Evolutionary conservation across 2,797 vertebrate species (phyloP), one percentile per base, ranked within the genome.

Genomic region (Thaleichthys pacificus): DNA sequence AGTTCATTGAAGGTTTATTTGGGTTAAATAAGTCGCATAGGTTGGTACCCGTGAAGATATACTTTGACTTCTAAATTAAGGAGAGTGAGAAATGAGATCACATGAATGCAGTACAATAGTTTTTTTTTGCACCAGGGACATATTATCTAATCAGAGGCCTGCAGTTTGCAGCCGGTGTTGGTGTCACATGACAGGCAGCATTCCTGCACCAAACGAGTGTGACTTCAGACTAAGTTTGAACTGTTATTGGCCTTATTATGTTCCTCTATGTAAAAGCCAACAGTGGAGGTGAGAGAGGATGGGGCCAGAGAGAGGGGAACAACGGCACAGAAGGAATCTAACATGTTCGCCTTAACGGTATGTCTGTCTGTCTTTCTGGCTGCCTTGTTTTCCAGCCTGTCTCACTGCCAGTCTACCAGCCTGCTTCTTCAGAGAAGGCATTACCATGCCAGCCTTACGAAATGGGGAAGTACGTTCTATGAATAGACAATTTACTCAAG

Each of bases 381-480:
- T 35, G 32, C 32, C 32, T 35, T 35, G 32, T 35, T 35, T 35
- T 35, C 6, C 32, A 35, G 32, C 32, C 32, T 35, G 32, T 35
- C 32, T 7, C 4, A 24, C 24, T 24, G 24, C 24, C 24, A 24
- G 24, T 35, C 4, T 5, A 7, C 32, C 4, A 35, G 32, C 5
- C 32, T 35, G 32, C 32, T 5, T 35, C 32, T 35, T 35, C 32
- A 63, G 60, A 63, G 4, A 47, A 8, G 6, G 60, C 12, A 21
- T 17, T 14, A 15, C 30, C 0, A 0, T 76, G 67, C 68, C 81
- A 71, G 17, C 57, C 17, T 7, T 8, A 6, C 73, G 58, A 86
- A 91, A 89, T 88, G 75, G 90, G 86, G 87, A 89, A 87, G 72
- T 72, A 62, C 1, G 2, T 69, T 58, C 84, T 84, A 83, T 82